phyloP scores from a whole-genome alignment of 2,113 vertebrate genomes.

The Deroptyus accipitrinus region DNA sequence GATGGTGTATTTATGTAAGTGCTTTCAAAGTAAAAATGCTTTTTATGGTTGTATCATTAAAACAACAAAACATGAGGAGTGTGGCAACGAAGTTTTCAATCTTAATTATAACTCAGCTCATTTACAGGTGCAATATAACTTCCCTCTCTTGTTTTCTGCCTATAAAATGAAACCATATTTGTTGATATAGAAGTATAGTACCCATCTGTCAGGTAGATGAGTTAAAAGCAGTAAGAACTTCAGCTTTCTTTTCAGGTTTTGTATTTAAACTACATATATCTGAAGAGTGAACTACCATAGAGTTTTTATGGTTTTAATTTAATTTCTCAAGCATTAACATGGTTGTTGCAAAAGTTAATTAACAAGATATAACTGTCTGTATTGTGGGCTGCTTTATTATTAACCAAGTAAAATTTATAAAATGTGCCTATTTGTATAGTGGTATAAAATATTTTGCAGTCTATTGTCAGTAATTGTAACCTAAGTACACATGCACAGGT shows the following conservation, averaged over 20 bases:
- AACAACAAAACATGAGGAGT: neutral
- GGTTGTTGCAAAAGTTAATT: neutral
- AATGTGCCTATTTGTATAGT: neutral
- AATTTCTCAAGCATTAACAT: neutral
- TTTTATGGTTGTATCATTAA: neutral
- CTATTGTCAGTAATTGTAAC: neutral
- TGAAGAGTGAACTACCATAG: neutral
- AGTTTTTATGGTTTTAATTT: neutral
- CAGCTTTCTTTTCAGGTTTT: neutral
- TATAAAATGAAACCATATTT: neutral
- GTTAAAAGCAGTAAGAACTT: neutral
- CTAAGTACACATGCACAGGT: neutral
- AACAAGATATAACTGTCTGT: neutral
- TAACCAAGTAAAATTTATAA: neutral
- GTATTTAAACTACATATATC: neutral
- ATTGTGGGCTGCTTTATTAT: neutral
- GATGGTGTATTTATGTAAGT: constrained; percentile 23
- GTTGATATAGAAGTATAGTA: neutral
- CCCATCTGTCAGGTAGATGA: neutral
- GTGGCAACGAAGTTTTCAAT: neutral
- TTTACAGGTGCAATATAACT: neutral
- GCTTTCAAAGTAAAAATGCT: constrained; percentile 13
- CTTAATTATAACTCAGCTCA: constrained; percentile 20
- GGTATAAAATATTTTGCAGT: neutral
- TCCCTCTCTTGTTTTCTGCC: neutral